Evolutionary conservation across 2,888 invertebrate genomes (phyloP).

Genomic region (Meteorus colon): DNA sequence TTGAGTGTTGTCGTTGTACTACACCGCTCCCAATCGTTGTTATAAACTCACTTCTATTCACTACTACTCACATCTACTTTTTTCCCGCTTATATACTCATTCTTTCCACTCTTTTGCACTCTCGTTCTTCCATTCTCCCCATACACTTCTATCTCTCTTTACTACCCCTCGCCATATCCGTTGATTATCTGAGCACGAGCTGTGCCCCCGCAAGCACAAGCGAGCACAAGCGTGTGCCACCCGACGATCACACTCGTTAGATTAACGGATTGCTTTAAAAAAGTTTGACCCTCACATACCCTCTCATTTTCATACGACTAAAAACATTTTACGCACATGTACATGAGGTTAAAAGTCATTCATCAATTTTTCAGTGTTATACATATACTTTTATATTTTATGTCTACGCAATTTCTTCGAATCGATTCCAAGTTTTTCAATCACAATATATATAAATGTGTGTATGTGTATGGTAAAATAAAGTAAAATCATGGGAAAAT

Average conservation of each 20-base stretch:
- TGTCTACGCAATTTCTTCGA: no score
- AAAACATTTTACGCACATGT: conserved; percentile 1
- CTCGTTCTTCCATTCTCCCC: no score
- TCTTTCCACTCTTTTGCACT: no score
- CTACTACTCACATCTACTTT: background rate
- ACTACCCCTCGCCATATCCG: conserved; percentile 31
- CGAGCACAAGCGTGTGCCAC: conserved; percentile 57
- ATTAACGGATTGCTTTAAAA: conserved; percentile 33
- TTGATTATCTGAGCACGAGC: conserved; percentile 51
- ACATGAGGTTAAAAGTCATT: conserved; percentile 12
- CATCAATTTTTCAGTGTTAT: background rate
- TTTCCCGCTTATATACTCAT: background rate
- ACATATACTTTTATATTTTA: background rate
- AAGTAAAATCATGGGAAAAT: no score
- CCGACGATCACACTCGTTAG: conserved; percentile 39
- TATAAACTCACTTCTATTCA: background rate
- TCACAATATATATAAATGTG: no score
- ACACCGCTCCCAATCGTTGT: conserved; percentile 36
- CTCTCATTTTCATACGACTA: background rate
- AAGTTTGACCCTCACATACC: conserved; percentile 17
- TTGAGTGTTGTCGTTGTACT: conserved; percentile 61
- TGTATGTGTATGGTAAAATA: no score
- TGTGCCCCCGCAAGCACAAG: conserved; percentile 41
- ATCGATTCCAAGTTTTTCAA: no score
- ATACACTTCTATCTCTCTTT: background rate